Evolutionary conservation across 2,888 invertebrate species (phyloP).

Genomic region (Amphimallon solstitiale): DNA sequence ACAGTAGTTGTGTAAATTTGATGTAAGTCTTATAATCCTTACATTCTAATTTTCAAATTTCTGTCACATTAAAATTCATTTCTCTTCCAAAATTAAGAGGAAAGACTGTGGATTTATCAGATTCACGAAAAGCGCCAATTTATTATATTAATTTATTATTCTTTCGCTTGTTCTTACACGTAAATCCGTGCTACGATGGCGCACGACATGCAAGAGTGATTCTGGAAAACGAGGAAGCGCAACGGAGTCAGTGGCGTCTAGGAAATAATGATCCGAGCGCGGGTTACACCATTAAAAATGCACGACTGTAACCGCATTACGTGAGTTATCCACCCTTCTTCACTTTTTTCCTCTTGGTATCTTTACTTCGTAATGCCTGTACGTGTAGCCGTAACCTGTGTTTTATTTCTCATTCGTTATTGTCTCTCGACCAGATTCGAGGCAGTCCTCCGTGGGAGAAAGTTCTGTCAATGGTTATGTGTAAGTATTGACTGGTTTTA

Average conservation of each 20-base stretch:
- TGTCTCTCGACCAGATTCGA: conserved; percentile 17
- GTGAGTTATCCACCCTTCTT: conserved; percentile 34
- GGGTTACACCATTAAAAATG: conserved; percentile 33
- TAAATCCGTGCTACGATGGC: not conserved
- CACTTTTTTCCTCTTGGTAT: not conserved
- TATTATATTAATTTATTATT: not conserved
- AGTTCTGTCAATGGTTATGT: conserved; percentile 4
- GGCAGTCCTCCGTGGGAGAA: conserved; percentile 13
- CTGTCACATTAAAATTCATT: too few species aligned
- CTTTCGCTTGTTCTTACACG: not conserved
- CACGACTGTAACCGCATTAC: conserved; percentile 33
- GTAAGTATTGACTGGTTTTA: too few species aligned
- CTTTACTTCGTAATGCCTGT: not conserved
- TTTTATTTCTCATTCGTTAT: conserved; percentile 16
- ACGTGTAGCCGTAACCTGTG: conserved; percentile 7
- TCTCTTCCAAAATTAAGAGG: too few species aligned
- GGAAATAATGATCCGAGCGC: conserved; percentile 15
- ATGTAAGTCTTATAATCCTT: too few species aligned
- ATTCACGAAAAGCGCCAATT: too few species aligned
- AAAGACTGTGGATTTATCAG: too few species aligned
- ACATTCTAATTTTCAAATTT: too few species aligned
- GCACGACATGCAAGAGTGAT: conserved; percentile 11
- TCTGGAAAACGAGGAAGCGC: conserved; percentile 22
- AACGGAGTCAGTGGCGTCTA: conserved; percentile 22
- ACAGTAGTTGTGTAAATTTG: too few species aligned